Base-by-base conservation (phyloP, 2,113 vertebrate species). In the Stegastes partitus region DNA sequence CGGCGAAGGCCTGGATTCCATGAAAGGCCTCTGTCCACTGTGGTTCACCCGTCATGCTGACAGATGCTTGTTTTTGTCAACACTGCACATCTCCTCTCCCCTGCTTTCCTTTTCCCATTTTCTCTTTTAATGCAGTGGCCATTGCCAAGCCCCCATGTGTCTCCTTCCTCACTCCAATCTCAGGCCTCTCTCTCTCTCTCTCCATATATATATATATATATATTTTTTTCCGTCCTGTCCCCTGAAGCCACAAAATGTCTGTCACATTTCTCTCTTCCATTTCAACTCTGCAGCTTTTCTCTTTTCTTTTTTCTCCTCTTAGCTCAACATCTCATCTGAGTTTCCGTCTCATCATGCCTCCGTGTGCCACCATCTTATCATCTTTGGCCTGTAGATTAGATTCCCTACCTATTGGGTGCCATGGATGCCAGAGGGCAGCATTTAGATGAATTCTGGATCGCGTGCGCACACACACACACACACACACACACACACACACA, bases 351-450 rank as follows among this genome's bases (percentile, higher is more conserved):
- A 62, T 77, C 54, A 69, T 68, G 47, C 69, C 64, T 63, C 59
- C 65, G 50, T 49, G 65, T 86, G 78, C 71, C 77, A 77, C 72
- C 77, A 55, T 86, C 82, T 82, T 89, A 85, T 87, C 90, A 83
- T 86, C 68, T 74, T 69, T 84, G 82, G 72, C 71, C 83, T 65
- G 31, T 25, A 84, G 75, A 92, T 92, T 90, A 78, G 83, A 91
- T 91, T 91, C 79, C 68, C 28, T 69, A 34, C 69, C 84, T 71
- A 56, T 71, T 71, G 79, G 63, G 63, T 79, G 72, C 50, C 61
- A 37, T 19, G 56, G 57, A 73, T 84, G 87, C 87, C 82, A 88
- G 83, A 82, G 84, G 88, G 84, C 58, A 80, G 64, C 76, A 51
- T 89, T 86, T 65, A 73, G 78, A 88, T 88, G 66, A 78, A 81